phyloP scores from a whole-genome alignment of 2,797 vertebrate genomes.

The Rhinichthys osculus region DNA sequence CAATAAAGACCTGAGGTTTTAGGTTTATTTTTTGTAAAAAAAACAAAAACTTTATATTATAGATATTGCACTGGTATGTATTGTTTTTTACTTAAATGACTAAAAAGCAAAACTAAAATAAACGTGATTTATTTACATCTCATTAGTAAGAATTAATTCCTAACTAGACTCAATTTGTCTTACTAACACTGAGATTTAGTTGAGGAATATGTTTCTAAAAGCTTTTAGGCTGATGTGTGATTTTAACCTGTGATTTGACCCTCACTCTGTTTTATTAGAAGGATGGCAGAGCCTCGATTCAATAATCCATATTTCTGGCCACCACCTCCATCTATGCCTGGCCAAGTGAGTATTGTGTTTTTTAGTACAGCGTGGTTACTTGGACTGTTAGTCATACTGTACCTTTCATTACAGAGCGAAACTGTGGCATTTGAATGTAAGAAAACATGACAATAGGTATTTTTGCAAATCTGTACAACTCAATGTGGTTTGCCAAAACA shows the following conservation, averaged over 20 bases:
- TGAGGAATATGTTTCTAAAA: neutral
- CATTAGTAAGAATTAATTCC: neutral
- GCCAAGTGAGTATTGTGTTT: conserved; percentile 81
- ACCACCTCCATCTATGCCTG: conserved; percentile 88
- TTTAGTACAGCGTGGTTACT: neutral
- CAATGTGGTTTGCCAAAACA: conserved; percentile 4
- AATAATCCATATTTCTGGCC: conserved; percentile 93
- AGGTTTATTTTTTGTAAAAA: no score
- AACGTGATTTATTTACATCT: neutral
- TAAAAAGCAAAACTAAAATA: neutral
- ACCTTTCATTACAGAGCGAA: neutral
- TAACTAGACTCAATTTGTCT: neutral
- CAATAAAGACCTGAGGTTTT: neutral
- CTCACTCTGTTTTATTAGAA: conserved; percentile 60
- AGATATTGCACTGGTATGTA: neutral
- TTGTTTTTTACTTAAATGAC: neutral
- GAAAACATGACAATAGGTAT: neutral
- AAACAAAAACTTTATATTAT: neutral
- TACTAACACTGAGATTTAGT: neutral
- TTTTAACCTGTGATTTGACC: conserved; percentile 7
- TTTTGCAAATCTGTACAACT: neutral
- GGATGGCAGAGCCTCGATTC: conserved; percentile 91
- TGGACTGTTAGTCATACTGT: neutral
- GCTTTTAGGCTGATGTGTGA: neutral
- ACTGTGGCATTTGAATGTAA: neutral